Conservation (phyloP, 2,888 invertebrate species). For the Synanthedon formicaeformis region DNA sequence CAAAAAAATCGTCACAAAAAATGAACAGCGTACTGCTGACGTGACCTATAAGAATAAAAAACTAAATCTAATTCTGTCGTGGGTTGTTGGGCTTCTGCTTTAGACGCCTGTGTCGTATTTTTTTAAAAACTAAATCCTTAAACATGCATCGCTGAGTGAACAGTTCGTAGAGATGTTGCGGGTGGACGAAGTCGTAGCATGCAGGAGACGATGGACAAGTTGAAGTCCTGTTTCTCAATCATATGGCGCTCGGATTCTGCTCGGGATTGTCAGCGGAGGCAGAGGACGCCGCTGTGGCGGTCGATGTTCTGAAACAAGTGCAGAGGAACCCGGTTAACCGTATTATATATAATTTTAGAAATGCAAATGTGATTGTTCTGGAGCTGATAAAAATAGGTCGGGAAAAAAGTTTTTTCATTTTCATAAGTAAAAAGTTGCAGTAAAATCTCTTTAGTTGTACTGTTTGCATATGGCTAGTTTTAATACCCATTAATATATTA, state of each 20-base stretch:
- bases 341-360: too few species aligned
- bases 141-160: conserved; percentile 27
- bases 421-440: too few species aligned
- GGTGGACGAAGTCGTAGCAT: conserved; percentile 17
- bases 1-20: not conserved
- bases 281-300: not conserved
- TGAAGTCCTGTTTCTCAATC: not conserved
- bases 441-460: too few species aligned
- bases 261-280: not conserved
- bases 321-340: too few species aligned
- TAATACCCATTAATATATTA: too few species aligned
- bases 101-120: too few species aligned
- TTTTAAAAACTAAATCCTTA: conserved; percentile 7
- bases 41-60: not conserved
- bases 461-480: too few species aligned
- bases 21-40: not conserved
- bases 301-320: not conserved
- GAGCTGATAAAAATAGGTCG: too few species aligned
- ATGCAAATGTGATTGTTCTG: too few species aligned
- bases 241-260: not conserved
- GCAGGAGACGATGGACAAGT: not conserved
- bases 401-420: too few species aligned
- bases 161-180: conserved; percentile 21
- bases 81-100: not conserved
- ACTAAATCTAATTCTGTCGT: not conserved